Evolutionary conservation across 2,888 invertebrate genomes (phyloP).

Genomic region (Tenthredo notha): DNA sequence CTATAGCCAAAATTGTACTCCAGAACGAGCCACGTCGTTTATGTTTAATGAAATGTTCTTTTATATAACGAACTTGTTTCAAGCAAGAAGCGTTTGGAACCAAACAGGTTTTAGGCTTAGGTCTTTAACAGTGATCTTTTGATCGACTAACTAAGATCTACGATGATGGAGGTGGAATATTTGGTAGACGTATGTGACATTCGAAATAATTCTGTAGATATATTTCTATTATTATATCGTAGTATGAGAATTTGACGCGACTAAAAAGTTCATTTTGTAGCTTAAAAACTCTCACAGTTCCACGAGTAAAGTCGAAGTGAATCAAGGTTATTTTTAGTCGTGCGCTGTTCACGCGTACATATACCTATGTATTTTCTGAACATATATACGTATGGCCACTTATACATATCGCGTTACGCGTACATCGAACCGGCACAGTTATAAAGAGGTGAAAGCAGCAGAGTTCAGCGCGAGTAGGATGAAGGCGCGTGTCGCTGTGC

Average conservation of each 20-base stretch:
- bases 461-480: slow-evolving; percentile 13
- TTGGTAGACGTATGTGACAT: no score
- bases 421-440: slow-evolving; percentile 45
- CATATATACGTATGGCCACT: neutral
- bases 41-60: neutral
- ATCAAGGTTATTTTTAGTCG: slow-evolving; percentile 52
- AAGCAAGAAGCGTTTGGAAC: neutral
- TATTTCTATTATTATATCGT: neutral
- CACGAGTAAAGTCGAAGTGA: slow-evolving; percentile 36
- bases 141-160: neutral
- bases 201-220: neutral
- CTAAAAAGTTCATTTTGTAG: neutral
- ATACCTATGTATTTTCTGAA: slow-evolving; percentile 6
- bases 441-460: slow-evolving; percentile 42
- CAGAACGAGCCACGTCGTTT: neutral
- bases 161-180: neutral
- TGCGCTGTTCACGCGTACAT: slow-evolving; percentile 7
- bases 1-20: neutral
- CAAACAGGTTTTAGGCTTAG: slow-evolving; percentile 1
- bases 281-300: slow-evolving; percentile 26
- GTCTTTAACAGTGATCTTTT: neutral
- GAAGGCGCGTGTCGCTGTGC: neutral
- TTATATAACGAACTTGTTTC: neutral
- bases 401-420: slow-evolving; percentile 30
- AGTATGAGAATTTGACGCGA: neutral